Evolutionary conservation across 2,888 invertebrate genomes (phyloP).

Genomic region (Drosophila nigritarsus): DNA sequence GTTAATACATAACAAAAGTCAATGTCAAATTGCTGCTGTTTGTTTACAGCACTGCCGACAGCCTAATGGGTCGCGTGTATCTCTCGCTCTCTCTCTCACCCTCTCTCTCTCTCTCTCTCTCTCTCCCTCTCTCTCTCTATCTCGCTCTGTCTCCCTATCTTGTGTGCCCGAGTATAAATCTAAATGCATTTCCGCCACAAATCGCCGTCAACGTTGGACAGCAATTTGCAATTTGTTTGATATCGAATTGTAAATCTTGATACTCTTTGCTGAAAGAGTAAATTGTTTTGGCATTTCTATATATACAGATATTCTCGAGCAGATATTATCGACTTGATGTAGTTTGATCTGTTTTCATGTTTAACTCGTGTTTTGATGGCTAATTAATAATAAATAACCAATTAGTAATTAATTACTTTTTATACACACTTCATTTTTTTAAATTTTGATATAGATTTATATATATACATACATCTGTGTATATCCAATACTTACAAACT

Average conservation of each 20-base stretch:
- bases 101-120: constrained; percentile 6
- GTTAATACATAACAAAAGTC: constrained; percentile 72
- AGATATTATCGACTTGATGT: not conserved
- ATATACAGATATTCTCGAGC: not conserved
- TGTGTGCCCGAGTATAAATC: constrained; percentile 43
- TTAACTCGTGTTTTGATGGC: not conserved
- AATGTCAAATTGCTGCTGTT: constrained; percentile 62
- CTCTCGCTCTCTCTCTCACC: constrained; percentile 3
- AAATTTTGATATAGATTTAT: not conserved
- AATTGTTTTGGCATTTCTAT: constrained; percentile 15
- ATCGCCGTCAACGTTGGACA: constrained; percentile 46
- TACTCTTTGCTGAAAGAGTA: constrained; percentile 21
- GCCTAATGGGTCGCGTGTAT: constrained; percentile 46
- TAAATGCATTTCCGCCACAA: constrained; percentile 70
- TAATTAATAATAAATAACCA: too few relatives aligned
- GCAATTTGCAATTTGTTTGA: constrained; percentile 55
- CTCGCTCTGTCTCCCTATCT: not conserved
- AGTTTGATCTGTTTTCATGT: not conserved
- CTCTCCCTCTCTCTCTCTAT: not conserved
- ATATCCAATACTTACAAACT: too few relatives aligned
- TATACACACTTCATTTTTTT: not conserved
- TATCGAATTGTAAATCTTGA: constrained; percentile 48
- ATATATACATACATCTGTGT: too few relatives aligned
- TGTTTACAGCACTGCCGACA: constrained; percentile 44
- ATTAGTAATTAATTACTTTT: not conserved